phyloP scores from a whole-genome alignment of 2,888 invertebrate species.

The Cordylochernes scorpioides region DNA sequence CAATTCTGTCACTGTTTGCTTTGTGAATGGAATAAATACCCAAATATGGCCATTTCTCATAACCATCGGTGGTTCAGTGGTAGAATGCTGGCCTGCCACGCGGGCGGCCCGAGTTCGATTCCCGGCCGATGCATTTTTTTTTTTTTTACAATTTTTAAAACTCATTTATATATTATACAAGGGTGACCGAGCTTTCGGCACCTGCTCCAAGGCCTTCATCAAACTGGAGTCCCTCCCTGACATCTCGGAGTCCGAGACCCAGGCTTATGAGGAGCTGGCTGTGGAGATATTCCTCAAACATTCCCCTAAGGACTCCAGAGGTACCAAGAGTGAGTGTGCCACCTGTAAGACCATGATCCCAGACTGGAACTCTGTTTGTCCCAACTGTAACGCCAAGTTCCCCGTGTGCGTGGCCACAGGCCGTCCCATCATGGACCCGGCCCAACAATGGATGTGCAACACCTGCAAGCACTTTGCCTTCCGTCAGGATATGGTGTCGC shows the following conservation, averaged over 20 bases:
- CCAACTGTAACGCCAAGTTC: slow-evolving; percentile 46
- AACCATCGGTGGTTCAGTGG: no score
- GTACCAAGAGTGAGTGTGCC: slow-evolving; percentile 43
- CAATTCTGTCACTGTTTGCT: no score
- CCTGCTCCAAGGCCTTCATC: slow-evolving; percentile 80
- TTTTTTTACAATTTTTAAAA: no score
- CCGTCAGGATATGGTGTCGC: slow-evolving; percentile 50
- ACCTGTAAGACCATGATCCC: slow-evolving; percentile 49
- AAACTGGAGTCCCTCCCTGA: slow-evolving; percentile 48
- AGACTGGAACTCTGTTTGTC: slow-evolving; percentile 59
- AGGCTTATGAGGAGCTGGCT: slow-evolving; percentile 53
- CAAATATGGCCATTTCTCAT: no score
- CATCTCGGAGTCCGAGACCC: slow-evolving; percentile 27
- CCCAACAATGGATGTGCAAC: slow-evolving; percentile 41
- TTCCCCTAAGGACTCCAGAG: slow-evolving; percentile 45
- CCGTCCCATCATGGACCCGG: slow-evolving; percentile 39
- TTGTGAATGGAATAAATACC: no score
- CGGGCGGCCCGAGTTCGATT: no score
- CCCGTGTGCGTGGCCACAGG: slow-evolving; percentile 61
- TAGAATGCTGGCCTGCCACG: no score
- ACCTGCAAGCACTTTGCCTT: slow-evolving; percentile 54
- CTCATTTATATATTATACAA: no score
- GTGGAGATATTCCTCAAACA: slow-evolving; percentile 55
- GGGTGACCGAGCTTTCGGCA: slow-evolving; percentile 48
- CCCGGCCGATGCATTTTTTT: no score